phyloP scores from a whole-genome alignment of 2,797 vertebrate species.

The Adelosebastes latens region DNA sequence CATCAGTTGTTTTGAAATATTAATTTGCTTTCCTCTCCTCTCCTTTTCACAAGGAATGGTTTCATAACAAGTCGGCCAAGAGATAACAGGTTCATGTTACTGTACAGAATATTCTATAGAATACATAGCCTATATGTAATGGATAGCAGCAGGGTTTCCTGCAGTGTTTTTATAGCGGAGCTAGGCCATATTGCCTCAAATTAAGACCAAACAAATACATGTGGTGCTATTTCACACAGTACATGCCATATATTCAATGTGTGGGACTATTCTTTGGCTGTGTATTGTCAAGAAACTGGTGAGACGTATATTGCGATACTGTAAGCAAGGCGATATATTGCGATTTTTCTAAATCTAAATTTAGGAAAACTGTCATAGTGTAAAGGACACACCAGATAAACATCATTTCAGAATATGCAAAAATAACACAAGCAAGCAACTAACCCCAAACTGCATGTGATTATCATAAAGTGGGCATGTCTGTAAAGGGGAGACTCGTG shows the following conservation, averaged over 20 bases:
- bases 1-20: not conserved
- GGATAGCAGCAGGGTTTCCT: not conserved
- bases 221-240: not conserved
- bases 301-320: too few relatives aligned
- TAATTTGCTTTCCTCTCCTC: not conserved
- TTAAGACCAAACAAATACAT: not conserved
- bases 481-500: too few relatives aligned
- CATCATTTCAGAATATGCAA: fast-evolving
- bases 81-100: not conserved
- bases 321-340: too few relatives aligned
- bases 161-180: not conserved
- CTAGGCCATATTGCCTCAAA: not conserved
- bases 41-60: not conserved
- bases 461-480: too few relatives aligned
- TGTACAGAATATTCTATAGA: not conserved
- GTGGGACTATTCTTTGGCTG: not conserved
- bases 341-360: too few relatives aligned
- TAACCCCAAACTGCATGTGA: too few relatives aligned
- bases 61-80: not conserved
- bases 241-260: not conserved
- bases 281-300: too few relatives aligned
- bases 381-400: too few relatives aligned
- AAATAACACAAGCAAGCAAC: too few relatives aligned
- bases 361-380: too few relatives aligned
- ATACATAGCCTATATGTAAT: not conserved